Evolutionary conservation across 2,113 vertebrate genomes (phyloP).

Genomic region (Urocynchramus pylzowi): DNA sequence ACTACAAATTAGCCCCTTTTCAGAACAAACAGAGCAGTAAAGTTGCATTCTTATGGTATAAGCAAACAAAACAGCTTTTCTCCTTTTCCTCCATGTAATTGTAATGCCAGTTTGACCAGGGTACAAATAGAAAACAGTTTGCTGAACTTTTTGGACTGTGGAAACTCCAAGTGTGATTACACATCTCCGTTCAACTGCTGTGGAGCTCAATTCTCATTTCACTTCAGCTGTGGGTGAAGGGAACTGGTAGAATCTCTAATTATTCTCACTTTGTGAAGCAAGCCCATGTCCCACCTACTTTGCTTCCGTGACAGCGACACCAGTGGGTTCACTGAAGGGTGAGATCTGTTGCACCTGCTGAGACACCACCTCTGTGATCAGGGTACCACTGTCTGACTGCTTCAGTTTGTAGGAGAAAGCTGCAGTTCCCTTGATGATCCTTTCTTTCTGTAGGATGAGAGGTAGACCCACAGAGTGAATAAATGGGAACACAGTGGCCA

Average conservation of each 20-base stretch:
- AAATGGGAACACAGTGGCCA: background rate
- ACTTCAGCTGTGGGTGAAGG: background rate
- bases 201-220: background rate
- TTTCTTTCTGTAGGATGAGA: constrained; percentile 64
- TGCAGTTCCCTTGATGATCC: constrained; percentile 72
- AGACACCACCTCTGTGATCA: constrained; percentile 74
- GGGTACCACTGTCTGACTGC: constrained; percentile 4
- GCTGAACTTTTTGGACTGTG: background rate
- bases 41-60: background rate
- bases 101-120: background rate
- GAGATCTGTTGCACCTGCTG: constrained; percentile 79
- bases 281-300: constrained; percentile 61
- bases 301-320: constrained; percentile 75
- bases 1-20: background rate
- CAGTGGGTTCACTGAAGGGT: constrained; percentile 70
- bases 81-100: background rate
- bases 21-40: background rate
- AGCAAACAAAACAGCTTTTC: background rate
- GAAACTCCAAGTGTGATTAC: background rate
- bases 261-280: background rate
- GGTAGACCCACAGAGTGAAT: background rate
- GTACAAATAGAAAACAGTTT: background rate
- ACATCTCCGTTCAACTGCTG: background rate
- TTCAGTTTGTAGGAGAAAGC: constrained; percentile 78
- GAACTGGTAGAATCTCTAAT: background rate